Conservation (phyloP, 1,140 invertebrate species). For the Archegozetes longisetosus region DNA sequence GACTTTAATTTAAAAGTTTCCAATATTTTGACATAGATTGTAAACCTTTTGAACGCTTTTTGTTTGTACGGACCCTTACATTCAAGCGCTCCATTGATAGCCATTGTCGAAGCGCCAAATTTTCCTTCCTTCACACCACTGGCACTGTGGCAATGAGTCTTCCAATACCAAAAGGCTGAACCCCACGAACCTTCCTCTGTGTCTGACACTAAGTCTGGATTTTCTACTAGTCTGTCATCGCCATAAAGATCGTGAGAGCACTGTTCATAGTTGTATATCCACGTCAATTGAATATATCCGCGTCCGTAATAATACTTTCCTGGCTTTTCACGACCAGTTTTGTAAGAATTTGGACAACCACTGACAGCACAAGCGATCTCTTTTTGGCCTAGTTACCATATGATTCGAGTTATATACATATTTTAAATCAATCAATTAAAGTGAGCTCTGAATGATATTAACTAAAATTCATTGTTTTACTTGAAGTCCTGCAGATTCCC, state of each 20-base stretch:
- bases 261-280: slow-evolving; percentile 11
- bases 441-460: neutral
- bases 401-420: neutral
- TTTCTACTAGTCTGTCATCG: slow-evolving; percentile 8
- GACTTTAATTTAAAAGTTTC: slow-evolving; percentile 1
- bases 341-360: slow-evolving; percentile 5
- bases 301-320: slow-evolving; percentile 10
- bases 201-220: slow-evolving; percentile 11
- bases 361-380: slow-evolving; percentile 6
- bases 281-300: slow-evolving; percentile 12
- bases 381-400: neutral
- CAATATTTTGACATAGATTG: slow-evolving; percentile 2
- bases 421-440: neutral
- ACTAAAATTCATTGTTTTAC: neutral
- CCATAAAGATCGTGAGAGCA: slow-evolving; percentile 12
- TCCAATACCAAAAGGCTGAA: slow-evolving; percentile 14
- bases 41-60: slow-evolving; percentile 7
- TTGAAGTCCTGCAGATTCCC: slow-evolving; percentile 11
- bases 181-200: slow-evolving; percentile 10
- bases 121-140: slow-evolving; percentile 3
- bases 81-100: slow-evolving; percentile 9
- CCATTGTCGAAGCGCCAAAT: slow-evolving; percentile 6
- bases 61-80: slow-evolving; percentile 9
- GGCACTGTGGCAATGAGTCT: slow-evolving; percentile 1
- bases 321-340: neutral